Base-by-base conservation (phyloP, 2,113 vertebrate species). In the Eclectus roratus region DNA sequence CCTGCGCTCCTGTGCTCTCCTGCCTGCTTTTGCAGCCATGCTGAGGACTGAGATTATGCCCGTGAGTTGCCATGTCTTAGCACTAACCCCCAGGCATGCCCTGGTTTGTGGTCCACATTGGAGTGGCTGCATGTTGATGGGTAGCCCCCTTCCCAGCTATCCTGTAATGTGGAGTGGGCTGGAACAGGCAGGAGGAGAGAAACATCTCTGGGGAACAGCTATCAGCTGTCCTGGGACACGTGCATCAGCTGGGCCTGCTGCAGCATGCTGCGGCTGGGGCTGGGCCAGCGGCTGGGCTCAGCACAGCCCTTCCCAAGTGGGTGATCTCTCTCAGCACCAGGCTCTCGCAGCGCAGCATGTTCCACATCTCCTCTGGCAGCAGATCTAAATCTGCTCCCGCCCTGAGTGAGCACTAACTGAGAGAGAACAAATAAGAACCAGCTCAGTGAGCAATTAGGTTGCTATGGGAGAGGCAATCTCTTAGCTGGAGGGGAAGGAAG, bases 381-480 rank as follows among this genome's bases (percentile, higher is more conserved):
- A 81, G 47, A 70, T 91, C 90, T 93, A 79, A 93, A 92, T 94
- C 86, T 15, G 80, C 52, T 96, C 90, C 92, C n/a, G 12, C 77
- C 94, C 90, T 74, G 66, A 69, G 78, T 5, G 56, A 94, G 83
- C 0, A 1, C 80, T 31, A 56, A 20, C 83, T 90, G 66, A 85
- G 52, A 90, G 35, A 90, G 94, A 96, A 95, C 90, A 96, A 94
- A 90, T 88, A 53, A 78, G 94, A 93, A 88, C 92, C 93, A 95
- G 96, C 93, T 65, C 77, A 71, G 90, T 37, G 88, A 93, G 85
- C 90, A 93, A 90, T 95, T 88, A 11, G 1, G 55, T 95, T 71
- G 85, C 92, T 46, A 85, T n/a, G 96, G 88, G 92, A 90, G 94
- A 93, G 91, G 91, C 70, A 43, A 65, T 56, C 80, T 93, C 93